phyloP scores from a whole-genome alignment of 1,140 invertebrate genomes.

The Trichomalopsis sarcophagae region DNA sequence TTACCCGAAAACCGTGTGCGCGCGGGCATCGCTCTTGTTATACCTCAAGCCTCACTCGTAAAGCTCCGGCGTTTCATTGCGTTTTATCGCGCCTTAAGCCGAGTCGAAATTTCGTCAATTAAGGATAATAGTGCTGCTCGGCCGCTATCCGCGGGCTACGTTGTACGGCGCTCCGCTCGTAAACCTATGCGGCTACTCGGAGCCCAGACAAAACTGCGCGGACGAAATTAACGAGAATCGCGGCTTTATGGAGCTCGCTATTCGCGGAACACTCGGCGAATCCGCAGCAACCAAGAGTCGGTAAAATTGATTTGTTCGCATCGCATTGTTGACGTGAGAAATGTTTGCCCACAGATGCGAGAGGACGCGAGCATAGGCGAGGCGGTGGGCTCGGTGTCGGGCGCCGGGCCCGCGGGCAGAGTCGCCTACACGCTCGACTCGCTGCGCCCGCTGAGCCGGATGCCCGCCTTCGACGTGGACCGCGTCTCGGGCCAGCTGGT shows the following conservation, averaged over 20 bases:
- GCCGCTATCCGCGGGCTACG: background rate
- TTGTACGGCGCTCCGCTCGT: background rate
- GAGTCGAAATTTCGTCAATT: conserved; percentile 48
- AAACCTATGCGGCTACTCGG: background rate
- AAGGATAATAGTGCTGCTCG: conserved; percentile 19
- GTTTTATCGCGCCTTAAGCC: too few species aligned
- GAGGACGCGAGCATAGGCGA: conserved; percentile 87
- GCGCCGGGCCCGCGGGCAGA: conserved; percentile 84
- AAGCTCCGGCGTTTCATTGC: conserved; percentile 2
- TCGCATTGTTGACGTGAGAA: too few species aligned
- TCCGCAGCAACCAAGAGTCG: background rate
- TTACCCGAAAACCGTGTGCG: conserved; percentile 3
- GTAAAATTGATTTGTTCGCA: conserved; percentile 12
- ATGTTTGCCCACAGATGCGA: conserved; percentile 77
- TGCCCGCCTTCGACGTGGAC: conserved; percentile 92
- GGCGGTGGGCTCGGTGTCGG: conserved; percentile 86
- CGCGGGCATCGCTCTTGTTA: background rate
- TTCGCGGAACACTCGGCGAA: too few species aligned
- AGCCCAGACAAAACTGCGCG: background rate
- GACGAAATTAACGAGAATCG: conserved; percentile 19
- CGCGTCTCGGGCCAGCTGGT: conserved; percentile 88
- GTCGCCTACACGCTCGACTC: conserved; percentile 88
- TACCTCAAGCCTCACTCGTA: background rate
- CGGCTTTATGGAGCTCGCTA: background rate
- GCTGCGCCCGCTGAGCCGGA: conserved; percentile 79